Base-by-base conservation (phyloP, 35 echinoderm and acorn worm species). In the Stichopus chloronotus region DNA sequence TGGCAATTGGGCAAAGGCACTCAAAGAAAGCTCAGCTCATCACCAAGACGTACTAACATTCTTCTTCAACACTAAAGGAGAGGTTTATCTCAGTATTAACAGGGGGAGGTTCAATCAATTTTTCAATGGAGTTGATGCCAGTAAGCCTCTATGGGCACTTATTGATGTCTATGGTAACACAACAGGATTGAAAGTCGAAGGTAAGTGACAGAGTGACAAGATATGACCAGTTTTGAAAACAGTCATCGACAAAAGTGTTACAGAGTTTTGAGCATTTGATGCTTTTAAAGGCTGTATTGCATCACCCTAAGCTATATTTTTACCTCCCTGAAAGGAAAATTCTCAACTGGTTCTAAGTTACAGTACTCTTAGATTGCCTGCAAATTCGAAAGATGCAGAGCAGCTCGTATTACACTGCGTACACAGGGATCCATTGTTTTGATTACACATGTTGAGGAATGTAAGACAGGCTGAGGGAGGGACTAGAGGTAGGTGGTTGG, bases 111-210 rank as follows among this genome's bases (percentile, higher is more conserved):
- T 93, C 63, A 92, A 91, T 61, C 77, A 94, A 82, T 99, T 99
- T 77, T 99, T 99, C 86, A 96, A 92, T 86, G 95, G 94, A 30
- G 94, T 99, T 9, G 97, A 99, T 85, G 92, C 87, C 13, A 92
- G 72, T 60, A 94, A 94, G 69, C 95, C 95, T 14, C 57, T 96
- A 10, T 99, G 97, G 97, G 97, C 86, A 65, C 89, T 99, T 8
- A 93, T 99, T 22, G 97, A 99, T 96, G 95, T 99, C 53, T 99
- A 99, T 91, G 97, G 97, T 83, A 99, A 99, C 79, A 99, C 95
- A n/a, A 96, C 94, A 13, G 97, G 95, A 53, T 87, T 99, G 71
- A 90, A 81, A 93, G 92, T 99, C 65, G 89, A 93, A 88, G 97
- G 97, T 99, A 95, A 89, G 97, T 87, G 56, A 30, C 43, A 19